Conservation (phyloP, 2,113 vertebrate genomes). For the Malurus elegans region DNA sequence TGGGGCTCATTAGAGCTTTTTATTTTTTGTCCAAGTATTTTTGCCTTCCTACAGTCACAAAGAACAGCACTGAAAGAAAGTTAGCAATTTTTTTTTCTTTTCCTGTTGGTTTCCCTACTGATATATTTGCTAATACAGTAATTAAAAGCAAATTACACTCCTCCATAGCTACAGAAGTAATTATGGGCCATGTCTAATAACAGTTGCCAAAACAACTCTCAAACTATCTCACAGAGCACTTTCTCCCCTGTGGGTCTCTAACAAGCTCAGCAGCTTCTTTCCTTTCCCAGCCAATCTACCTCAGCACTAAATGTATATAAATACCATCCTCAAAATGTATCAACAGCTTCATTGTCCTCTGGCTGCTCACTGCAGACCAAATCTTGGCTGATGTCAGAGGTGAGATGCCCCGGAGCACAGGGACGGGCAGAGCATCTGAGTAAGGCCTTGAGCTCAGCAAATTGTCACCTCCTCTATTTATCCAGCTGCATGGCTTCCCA, state of each 20-base stretch:
- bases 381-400: background rate
- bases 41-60: background rate
- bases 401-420: background rate
- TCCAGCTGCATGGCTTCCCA: background rate
- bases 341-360: background rate
- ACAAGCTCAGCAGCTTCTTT: constrained; percentile 4
- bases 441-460: background rate
- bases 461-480: background rate
- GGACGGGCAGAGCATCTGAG: background rate
- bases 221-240: background rate
- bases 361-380: background rate
- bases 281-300: background rate
- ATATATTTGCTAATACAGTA: constrained; percentile 24
- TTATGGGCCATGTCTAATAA: constrained; percentile 18
- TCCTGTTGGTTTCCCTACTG: background rate
- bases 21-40: constrained; percentile 21
- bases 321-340: background rate
- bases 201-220: background rate
- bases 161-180: constrained; percentile 19
- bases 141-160: constrained; percentile 53
- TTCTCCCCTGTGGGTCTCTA: background rate
- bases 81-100: background rate
- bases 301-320: background rate
- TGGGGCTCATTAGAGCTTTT: background rate
- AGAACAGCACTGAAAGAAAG: background rate